phyloP scores from a whole-genome alignment of 2,797 vertebrate species.

The Tokudaia tokunoshimensis region DNA sequence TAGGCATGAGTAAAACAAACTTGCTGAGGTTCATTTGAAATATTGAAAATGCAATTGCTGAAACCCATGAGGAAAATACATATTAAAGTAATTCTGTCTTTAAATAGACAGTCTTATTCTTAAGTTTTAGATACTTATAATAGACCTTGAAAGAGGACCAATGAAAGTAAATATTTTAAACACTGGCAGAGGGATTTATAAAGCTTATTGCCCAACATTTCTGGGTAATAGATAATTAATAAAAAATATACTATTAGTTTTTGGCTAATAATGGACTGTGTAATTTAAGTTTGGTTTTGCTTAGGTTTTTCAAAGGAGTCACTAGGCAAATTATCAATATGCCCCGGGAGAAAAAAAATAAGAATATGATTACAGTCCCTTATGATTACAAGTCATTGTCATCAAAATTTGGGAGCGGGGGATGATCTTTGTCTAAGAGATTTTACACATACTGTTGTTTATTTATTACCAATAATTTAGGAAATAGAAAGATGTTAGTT shows the following conservation, averaged over 20 bases:
- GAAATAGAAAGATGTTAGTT: not conserved
- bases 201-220: conserved; percentile 12
- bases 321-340: not conserved
- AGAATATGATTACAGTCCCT: not conserved
- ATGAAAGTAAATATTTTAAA: conserved; percentile 31
- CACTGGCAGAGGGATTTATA: not conserved
- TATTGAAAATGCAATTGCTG: not conserved
- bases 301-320: not conserved
- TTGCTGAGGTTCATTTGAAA: not conserved
- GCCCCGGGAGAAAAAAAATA: not conserved
- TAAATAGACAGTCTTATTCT: conserved; percentile 25
- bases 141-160: not conserved
- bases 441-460: conserved; percentile 3
- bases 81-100: conserved; percentile 11
- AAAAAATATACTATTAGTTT: conserved; percentile 7
- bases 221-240: not conserved
- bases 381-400: not conserved
- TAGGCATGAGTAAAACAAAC: not conserved
- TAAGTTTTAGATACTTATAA: conserved; percentile 15
- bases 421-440: not conserved
- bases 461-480: not conserved
- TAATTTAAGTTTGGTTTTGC: conserved; percentile 17
- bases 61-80: not conserved
- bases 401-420: not conserved
- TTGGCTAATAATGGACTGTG: conserved; percentile 65